phyloP scores from a whole-genome alignment of 2,113 vertebrate genomes.

The Cryptomyrus ogoouensis region DNA sequence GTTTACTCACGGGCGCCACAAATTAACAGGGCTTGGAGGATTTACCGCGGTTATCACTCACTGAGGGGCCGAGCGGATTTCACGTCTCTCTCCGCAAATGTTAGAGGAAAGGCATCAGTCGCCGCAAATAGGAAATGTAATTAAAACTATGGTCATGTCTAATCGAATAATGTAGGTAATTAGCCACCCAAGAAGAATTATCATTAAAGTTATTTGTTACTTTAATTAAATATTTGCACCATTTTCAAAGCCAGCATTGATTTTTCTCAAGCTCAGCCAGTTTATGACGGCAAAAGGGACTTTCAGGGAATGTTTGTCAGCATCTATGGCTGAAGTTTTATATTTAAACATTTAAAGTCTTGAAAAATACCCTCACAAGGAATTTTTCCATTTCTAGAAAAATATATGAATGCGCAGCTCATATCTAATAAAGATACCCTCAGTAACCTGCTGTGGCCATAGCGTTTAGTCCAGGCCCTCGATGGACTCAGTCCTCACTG shows the following conservation, averaged over 20 bases:
- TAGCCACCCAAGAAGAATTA: conserved; percentile 1
- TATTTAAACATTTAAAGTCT: background rate
- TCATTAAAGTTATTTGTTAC: conserved; percentile 1
- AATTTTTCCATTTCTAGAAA: background rate
- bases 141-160: background rate
- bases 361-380: background rate
- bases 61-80: background rate
- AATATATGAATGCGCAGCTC: background rate
- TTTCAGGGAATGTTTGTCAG: background rate
- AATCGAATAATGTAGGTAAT: background rate
- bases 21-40: background rate
- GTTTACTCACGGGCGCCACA: background rate
- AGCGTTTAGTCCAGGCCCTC: background rate
- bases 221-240: background rate
- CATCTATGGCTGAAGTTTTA: background rate
- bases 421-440: background rate
- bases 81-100: background rate
- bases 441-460: background rate
- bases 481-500: background rate
- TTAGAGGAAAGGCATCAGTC: background rate
- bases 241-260: background rate
- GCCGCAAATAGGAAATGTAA: background rate
- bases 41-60: background rate
- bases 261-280: background rate
- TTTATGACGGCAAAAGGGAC: background rate